phyloP scores from a whole-genome alignment of 1,140 invertebrate genomes.

The Sycophila sp. region DNA sequence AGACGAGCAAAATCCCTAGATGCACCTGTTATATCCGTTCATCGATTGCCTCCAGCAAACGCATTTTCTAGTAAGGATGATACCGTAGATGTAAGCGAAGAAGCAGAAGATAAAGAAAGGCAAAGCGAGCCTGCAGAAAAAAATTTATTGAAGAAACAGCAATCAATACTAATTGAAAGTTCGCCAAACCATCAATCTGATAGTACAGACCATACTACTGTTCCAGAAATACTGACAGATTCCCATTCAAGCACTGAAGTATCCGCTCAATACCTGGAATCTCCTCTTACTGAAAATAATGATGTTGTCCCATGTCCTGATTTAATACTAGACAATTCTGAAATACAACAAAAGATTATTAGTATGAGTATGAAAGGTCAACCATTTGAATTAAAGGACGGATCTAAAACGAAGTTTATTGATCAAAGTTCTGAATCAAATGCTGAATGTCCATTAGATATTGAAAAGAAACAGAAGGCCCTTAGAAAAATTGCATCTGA shows the following conservation, averaged over 20 bases:
- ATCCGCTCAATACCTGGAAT: slow-evolving; percentile 60
- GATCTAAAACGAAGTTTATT: slow-evolving; percentile 55
- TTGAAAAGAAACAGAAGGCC: slow-evolving; percentile 19
- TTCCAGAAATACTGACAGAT: slow-evolving; percentile 59
- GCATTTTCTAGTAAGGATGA: slow-evolving; percentile 89
- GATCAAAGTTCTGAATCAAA: slow-evolving; percentile 56
- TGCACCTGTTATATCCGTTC: slow-evolving; percentile 81
- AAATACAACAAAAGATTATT: slow-evolving; percentile 39
- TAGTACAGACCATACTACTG: slow-evolving; percentile 56
- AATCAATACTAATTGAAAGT: slow-evolving; percentile 44
- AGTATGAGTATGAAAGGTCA: slow-evolving; percentile 32
- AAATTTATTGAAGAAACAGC: slow-evolving; percentile 28
- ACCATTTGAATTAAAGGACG: slow-evolving; percentile 44
- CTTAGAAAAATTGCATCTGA: slow-evolving; percentile 36
- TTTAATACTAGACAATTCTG: slow-evolving; percentile 57
- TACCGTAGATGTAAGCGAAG: slow-evolving; percentile 76
- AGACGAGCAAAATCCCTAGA: slow-evolving; percentile 84
- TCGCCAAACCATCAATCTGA: slow-evolving; percentile 59
- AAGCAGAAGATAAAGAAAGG: slow-evolving; percentile 71
- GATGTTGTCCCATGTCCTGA: slow-evolving; percentile 55
- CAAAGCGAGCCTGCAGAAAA: slow-evolving; percentile 29
- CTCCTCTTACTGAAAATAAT: slow-evolving; percentile 60
- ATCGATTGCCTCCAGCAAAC: slow-evolving; percentile 81
- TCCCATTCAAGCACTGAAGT: slow-evolving; percentile 62
- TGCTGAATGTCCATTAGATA: not conserved